Base-by-base conservation (phyloP, 1,140 invertebrate species). In the Tyrophagus putrescentiae region DNA sequence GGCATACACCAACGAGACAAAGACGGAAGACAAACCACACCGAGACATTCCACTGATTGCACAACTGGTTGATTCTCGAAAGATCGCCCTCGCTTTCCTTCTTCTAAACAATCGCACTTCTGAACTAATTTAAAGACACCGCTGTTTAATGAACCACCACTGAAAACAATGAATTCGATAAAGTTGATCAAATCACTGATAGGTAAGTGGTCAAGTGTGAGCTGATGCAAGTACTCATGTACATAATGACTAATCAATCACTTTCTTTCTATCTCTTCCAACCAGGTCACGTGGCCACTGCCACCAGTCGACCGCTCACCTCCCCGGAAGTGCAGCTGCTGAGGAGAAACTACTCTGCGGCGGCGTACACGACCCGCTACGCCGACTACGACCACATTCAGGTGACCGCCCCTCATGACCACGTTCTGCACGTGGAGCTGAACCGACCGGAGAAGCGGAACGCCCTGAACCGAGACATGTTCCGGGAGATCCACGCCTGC, bases 401-500 rank as follows among this genome's bases (percentile, higher is more conserved):
- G 23, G 75, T 95, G 13, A 79, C 79, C 5, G 75, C 78, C 13
- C 85, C 87, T 1, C 80, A 82, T 69, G 82, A 84, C 63, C 84
- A 80, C 79, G 86, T 96, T 7, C 85, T 80, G 66, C 83, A 92
- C 75, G 90, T 97, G 0, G 80, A 93, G 71, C 71, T 97, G 0
- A 92, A 94, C 70, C 77, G 91, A 61, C 89, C 92, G 16, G 79
- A 87, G n/a, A 83, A 84, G 71, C 65, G 82, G 0, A 97, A 97
- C 77, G 82, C 90, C 1, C 78, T 96, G 67, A 89, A 83, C 70
- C 70, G 72, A 61, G 72, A 73, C 42, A 83, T 65, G 65, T 68
- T 61, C 69, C 92, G 88, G 44, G 93, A 97, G 72, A 79, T 95
- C 79, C 18, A 81, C n/a, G 36, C n/a, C 28, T 62, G 61, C 53